Evolutionary conservation across 2,797 vertebrate species (phyloP), one percentile per base, ranked within the genome.

Genomic region (Novumbra hubbsi): DNA sequence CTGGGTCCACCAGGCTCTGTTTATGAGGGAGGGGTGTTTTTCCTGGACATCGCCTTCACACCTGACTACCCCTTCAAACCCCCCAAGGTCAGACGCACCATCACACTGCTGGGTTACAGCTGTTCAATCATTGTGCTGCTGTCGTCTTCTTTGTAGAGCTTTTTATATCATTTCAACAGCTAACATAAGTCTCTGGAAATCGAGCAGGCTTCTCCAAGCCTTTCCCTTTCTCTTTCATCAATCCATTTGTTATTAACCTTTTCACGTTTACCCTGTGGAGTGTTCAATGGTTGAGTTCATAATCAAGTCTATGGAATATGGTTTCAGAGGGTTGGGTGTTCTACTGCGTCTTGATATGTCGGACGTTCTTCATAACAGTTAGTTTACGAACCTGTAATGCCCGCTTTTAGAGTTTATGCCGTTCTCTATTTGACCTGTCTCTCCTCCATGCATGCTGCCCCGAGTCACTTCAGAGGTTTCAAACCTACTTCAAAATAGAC

Each of bases 41-140:
- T 96, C 83, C 93, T 96, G 32, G 95, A 96, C 73, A 96, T 96
- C 77, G 95, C 94, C 66, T 96, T 96, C 83, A 96, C 95, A 75
- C 95, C 95, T 62, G 95, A 96, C 86, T 96, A 96, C 82, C 95
- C 95, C 32, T 96, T 96, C 88, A 96, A 96, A 89, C 95, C 95
- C 88, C 95, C 95, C 84, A 96, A 96, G 94, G 95, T 96, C 92
- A 92, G 82, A 70, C 55, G 66, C 74, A 55, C 8, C 32, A 2
- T 45, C 45, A 49, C 74, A 0, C 4, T 19, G 30, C 32, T 63
- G 41, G 45, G 57, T 52, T 8, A 19, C 68, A 24, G 68, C 50
- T 73, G 5, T 41, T 49, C 12, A 28, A 45, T 50, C 41, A 74
- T 69, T 73, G 49, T 16, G 17, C 32, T 28, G 14, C 14, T 7